These are phyloP conservation scores for Psittacus erithacus DNA, from an alignment of 2,113 vertebrate species.

Conservation along the genomic window DNA sequence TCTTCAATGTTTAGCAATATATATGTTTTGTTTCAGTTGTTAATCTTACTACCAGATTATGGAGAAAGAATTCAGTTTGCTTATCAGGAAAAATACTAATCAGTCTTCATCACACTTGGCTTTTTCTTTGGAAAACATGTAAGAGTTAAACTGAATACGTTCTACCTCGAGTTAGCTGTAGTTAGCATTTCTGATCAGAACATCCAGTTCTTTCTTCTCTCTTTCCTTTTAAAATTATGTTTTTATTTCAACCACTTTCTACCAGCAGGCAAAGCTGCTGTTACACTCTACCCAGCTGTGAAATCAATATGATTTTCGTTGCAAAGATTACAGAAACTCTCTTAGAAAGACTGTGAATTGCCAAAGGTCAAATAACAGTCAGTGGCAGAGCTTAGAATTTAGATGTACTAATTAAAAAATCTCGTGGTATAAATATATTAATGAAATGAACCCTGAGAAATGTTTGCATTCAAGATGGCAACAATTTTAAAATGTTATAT, in stretches of 20 bases:
- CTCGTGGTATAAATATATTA: constrained; percentile 50
- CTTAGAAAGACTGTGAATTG: constrained; percentile 65
- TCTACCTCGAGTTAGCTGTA: neutral
- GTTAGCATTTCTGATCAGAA: constrained; percentile 60
- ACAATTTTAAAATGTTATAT: constrained; percentile 2
- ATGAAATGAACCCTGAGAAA: constrained; percentile 51
- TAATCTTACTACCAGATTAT: neutral
- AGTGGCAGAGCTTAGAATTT: constrained; percentile 59
- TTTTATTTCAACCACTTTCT: constrained; percentile 64
- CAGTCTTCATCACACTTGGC: neutral
- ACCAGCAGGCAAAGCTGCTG: constrained; percentile 66
- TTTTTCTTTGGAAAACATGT: constrained; percentile 9
- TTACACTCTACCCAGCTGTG: constrained; percentile 69
- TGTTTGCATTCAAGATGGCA: constrained; percentile 42
- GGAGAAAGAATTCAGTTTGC: neutral
- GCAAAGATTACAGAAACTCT: constrained; percentile 70
- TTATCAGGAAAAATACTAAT: neutral
- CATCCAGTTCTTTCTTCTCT: constrained; percentile 61
- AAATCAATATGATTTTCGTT: constrained; percentile 74
- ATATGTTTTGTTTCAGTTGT: neutral
- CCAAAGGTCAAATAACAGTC: constrained; percentile 70
- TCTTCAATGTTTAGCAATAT: neutral
- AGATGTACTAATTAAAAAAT: constrained; percentile 69
- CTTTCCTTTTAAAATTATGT: constrained; percentile 58
- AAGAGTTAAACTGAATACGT: constrained; percentile 12